Evolutionary conservation across 1,140 invertebrate species (phyloP), one percentile per base, ranked within the genome.

Genomic region (Ips typographus): DNA sequence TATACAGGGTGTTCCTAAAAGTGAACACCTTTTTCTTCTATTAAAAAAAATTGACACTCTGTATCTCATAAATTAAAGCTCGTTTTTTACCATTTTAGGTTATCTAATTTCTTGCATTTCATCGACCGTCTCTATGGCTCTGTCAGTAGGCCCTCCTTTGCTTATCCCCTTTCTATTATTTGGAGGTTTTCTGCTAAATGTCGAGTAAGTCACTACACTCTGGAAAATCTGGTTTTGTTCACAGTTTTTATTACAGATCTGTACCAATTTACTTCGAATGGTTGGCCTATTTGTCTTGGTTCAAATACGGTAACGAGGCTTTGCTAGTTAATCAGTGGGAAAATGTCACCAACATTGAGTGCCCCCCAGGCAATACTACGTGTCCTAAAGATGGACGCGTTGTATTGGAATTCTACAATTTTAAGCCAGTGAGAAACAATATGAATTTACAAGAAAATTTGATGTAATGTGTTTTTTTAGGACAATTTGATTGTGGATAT

Each of bases 161-260:
- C 89, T 98, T 57, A 94, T 98, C 68, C 95, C 96, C 0, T 91
- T 98, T 78, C 83, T 98, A 79, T 81, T 98, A 7, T 98, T 98
- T 79, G 95, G 95, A 59, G 96, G 96, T 52, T 98, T 98, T 82
- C 98, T 98, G 80, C 82, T 99, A 22, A 98, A 98, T 79, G 89
- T 89, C 37, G 89, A 87, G 90, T 95, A 85, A 88, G 86, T 82
- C 55, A 22, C 22, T 22, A 22, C 22, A 22, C 22, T 22, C 22
- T 22, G 22, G 3, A 22, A 22, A 22, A 22, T 22, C 22, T 22
- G 22, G 22, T 22, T 22, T 22, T 22, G 22, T 0, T 22, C 22
- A n/a, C 57, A 6, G 37, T 42, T 59, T 40, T 66, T 51, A n/a
- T 69, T 81, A 69, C 72, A 93, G 91, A 2, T 94, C 94, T 0